Evolutionary conservation across 2,888 invertebrate genomes (phyloP).

Genomic region (Oligia latruncula): DNA sequence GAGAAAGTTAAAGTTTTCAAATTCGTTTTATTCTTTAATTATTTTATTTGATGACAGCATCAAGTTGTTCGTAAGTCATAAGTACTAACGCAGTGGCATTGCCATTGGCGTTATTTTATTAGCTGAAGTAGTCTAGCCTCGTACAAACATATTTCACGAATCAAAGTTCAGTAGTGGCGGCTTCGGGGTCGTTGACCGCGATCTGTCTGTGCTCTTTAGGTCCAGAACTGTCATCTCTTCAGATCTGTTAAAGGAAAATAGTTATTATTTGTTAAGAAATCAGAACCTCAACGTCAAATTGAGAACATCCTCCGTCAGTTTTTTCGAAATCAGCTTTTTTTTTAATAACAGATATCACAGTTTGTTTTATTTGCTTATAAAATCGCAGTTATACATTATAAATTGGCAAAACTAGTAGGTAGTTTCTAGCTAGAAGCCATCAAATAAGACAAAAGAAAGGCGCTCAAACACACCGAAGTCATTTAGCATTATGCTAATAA

Average conservation of each 20-base stretch:
- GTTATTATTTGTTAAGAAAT: not conserved
- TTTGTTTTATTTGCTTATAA: not conserved
- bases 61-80: conserved; percentile 41
- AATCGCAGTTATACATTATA: not conserved
- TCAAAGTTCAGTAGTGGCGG: conserved; percentile 84
- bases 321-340: not conserved
- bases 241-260: conserved; percentile 76
- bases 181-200: conserved; percentile 82
- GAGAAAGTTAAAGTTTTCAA: not conserved
- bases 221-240: conserved; percentile 87
- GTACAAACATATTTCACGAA: conserved; percentile 52
- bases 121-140: conserved; percentile 48
- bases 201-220: conserved; percentile 78
- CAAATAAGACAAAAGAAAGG: conserved; percentile 21
- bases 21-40: conserved; percentile 15
- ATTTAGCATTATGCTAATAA: conserved; percentile 59
- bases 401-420: not conserved
- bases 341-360: not conserved
- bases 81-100: conserved; percentile 33
- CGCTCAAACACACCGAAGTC: conserved; percentile 29
- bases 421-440: conserved; percentile 3
- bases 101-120: conserved; percentile 39
- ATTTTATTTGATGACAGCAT: not conserved
- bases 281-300: not conserved
- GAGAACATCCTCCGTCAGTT: not conserved